These are phyloP conservation scores for Macrotrachela quadricornifera DNA, from an alignment of 1,140 invertebrate genomes.

Conservation along the genomic window DNA sequence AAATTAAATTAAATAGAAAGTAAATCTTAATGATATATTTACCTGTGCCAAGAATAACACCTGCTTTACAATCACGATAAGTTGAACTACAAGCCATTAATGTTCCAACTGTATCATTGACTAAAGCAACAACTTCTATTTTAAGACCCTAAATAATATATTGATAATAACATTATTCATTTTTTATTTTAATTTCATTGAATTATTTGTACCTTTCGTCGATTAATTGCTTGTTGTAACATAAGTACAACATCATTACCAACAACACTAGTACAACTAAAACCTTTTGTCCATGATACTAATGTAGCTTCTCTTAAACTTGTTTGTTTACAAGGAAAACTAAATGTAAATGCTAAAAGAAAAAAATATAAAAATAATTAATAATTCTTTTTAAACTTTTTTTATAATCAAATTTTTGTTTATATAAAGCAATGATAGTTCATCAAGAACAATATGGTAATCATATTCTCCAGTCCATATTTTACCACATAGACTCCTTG, in stretches of 20 bases:
- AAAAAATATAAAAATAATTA: too few relatives aligned
- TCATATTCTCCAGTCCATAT: too few relatives aligned
- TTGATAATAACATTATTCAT: not conserved
- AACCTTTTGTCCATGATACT: conserved; percentile 84
- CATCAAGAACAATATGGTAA: too few relatives aligned
- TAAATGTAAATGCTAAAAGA: conserved; percentile 93
- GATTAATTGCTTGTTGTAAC: conserved; percentile 52
- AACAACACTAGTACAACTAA: conserved; percentile 64
- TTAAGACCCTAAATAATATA: conserved; percentile 3
- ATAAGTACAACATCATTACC: conserved; percentile 63
- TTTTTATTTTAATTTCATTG: not conserved
- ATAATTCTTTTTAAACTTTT: too few relatives aligned
- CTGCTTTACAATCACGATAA: conserved; percentile 45
- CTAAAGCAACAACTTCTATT: conserved; percentile 23
- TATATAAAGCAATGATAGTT: too few relatives aligned
- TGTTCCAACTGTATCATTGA: conserved; percentile 40
- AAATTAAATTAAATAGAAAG: too few relatives aligned
- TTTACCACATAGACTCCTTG: too few relatives aligned
- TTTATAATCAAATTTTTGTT: too few relatives aligned
- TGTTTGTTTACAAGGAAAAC: conserved; percentile 73
- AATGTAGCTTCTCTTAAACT: conserved; percentile 69
- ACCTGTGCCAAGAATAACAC: conserved; percentile 49
- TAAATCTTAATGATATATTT: conserved; percentile 47
- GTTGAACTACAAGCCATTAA: conserved; percentile 93
- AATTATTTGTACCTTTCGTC: conserved; percentile 34